These are phyloP conservation scores for Pterois miles DNA, from an alignment of 2,797 vertebrate species.

Conservation along the genomic window DNA sequence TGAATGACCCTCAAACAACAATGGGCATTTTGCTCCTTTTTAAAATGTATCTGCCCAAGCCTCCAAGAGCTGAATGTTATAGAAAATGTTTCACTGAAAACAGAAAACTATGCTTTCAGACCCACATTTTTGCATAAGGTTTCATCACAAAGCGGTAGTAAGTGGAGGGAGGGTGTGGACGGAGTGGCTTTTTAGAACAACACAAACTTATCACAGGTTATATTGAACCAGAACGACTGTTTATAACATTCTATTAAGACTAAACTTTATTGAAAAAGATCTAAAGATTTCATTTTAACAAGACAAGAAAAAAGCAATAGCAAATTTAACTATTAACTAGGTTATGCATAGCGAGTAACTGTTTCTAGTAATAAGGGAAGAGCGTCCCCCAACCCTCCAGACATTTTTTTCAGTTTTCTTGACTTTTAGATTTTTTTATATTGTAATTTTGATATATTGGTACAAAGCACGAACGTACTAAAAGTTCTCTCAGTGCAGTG, in stretches of 20 bases:
- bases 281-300: conserved; percentile 99
- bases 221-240: conserved; percentile 99
- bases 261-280: conserved; percentile 99
- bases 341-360: conserved; percentile 99
- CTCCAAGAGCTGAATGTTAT: conserved; percentile 80
- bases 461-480: conserved; percentile 99
- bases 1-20: conserved; percentile 85
- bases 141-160: conserved; percentile 89
- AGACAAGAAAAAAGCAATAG: conserved; percentile 99
- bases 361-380: conserved; percentile 99
- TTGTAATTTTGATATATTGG: conserved; percentile 99
- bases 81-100: conserved; percentile 81
- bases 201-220: conserved; percentile 99
- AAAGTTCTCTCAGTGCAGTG: conserved; percentile 99
- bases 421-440: conserved; percentile 86
- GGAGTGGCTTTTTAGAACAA: conserved; percentile 93
- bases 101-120: conserved; percentile 87
- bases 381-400: conserved; percentile 94
- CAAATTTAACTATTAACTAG: conserved; percentile 99
- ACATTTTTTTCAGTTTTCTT: conserved; percentile 87
- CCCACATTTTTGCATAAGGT: conserved; percentile 91
- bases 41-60: conserved; percentile 75
- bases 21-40: conserved; percentile 74
- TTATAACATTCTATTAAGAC: conserved; percentile 99
- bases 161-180: conserved; percentile 89